A percentile compares a stretch with the other conserved stretches of the same genome.
These are phyloP conservation scores for Podabrus alpinus DNA, from an alignment of 2,888 invertebrate species.

Conservation along the genomic window DNA sequence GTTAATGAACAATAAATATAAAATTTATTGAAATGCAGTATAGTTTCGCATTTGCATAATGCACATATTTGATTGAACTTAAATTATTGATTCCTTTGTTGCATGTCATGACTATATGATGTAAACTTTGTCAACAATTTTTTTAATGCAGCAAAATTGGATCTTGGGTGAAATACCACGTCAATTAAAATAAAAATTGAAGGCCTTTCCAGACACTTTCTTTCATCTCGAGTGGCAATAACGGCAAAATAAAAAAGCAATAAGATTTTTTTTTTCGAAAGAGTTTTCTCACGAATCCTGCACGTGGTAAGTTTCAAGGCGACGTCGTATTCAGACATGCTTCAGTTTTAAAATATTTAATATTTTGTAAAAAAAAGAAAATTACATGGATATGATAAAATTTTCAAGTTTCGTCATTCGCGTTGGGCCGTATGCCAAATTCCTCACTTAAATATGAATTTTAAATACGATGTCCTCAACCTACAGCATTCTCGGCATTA, in stretches of 20 bases:
- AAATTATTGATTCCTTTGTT: neutral
- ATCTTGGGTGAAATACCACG: neutral
- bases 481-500: conserved; percentile 15
- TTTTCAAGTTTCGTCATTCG: conserved; percentile 1
- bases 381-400: neutral
- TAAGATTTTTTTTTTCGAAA: neutral
- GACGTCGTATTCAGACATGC: neutral
- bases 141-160: neutral
- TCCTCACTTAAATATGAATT: conserved; percentile 4
- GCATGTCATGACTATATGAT: neutral
- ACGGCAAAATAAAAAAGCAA: too few relatives aligned
- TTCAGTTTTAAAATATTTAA: neutral
- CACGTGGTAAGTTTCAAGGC: neutral
- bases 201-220: too few relatives aligned
- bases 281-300: neutral
- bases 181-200: too few relatives aligned
- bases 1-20: neutral
- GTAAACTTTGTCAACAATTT: too few relatives aligned
- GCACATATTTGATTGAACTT: neutral
- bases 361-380: neutral
- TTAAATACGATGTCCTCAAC: conserved; percentile 16
- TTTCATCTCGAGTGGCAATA: too few relatives aligned
- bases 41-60: neutral
- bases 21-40: neutral
- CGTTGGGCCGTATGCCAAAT: conserved; percentile 3